Evolutionary conservation across 2,113 vertebrate genomes (phyloP), one percentile per base, ranked within the genome.

Genomic region (Chaenogobius annularis): DNA sequence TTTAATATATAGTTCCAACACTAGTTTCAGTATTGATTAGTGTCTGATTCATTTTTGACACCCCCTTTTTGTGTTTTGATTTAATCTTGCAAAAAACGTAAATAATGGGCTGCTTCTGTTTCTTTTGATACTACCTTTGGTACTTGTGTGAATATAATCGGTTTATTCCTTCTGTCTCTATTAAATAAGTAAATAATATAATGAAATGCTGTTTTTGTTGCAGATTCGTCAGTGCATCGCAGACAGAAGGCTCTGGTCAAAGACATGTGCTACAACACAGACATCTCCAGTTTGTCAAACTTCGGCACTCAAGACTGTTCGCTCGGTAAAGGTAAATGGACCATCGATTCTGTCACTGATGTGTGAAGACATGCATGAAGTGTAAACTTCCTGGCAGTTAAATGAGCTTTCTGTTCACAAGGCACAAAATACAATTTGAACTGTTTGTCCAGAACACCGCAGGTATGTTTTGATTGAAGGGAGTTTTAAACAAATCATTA

Each of bases 231-330:
- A 3, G 48, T 91, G 66, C 91, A 90, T 78, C 91, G 87, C 81
- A 88, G 92, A 69, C 91, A 92, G 83, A 93, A 94, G 86, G 79
- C 91, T 3, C 54, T 90, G 68, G 83, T 93, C 82, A 91, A 88
- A 13, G 92, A 93, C 84, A 90, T 93, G 88, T 92, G 91, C 85
- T 94, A 92, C 87, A 87, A 91, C 17, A 84, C 89, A 7, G 91
- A 92, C 78, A 94, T 93, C 81, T 92, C 92, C 59, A 91, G 90
- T 87, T 79, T 94, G 79, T 92, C 93, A 91, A 91, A 94, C 83
- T 94, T 94, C 70, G 87, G 87, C 77, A 90, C 90, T 26, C 87
- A 88, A 26, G 93, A 94, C 81, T 94, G 91, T 73, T 90, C 92
- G 1, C 87, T 93, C 19, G 92, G 92, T 72, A 94, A 94, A 93